Evolutionary conservation across 2,113 vertebrate genomes (phyloP).

Genomic region (Erythrocercus mccallii): DNA sequence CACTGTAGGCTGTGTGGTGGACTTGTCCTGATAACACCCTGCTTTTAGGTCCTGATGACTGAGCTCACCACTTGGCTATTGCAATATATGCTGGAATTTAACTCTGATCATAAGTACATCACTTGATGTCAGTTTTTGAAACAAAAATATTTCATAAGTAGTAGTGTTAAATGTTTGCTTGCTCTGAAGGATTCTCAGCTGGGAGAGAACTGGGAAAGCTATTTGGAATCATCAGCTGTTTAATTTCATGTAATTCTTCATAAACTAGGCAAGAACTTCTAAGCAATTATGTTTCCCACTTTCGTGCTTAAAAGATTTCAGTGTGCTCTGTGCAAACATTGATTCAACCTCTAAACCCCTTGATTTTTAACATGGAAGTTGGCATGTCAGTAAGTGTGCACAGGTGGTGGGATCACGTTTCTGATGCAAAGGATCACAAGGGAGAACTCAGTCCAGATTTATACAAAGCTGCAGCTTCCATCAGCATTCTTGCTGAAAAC

Average conservation of each 20-base stretch:
- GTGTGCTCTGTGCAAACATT: background rate
- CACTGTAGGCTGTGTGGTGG: background rate
- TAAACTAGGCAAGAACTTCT: background rate
- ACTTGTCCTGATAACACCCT: background rate
- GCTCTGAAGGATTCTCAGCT: background rate
- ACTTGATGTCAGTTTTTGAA: background rate
- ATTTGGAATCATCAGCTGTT: background rate
- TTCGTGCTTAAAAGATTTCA: background rate
- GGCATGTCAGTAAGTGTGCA: background rate
- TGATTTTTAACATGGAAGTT: background rate
- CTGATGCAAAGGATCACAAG: background rate
- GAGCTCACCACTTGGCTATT: slow-evolving; percentile 10
- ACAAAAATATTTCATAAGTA: background rate
- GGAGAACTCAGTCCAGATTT: background rate
- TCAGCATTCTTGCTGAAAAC: background rate
- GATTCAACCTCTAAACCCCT: background rate
- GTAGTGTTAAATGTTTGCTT: background rate
- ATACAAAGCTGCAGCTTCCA: background rate
- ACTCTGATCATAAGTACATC: background rate
- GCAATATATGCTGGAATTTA: background rate
- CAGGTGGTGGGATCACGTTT: background rate
- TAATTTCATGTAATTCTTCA: background rate
- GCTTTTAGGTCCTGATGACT: background rate
- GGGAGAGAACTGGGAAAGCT: background rate
- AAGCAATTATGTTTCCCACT: background rate